Conservation (phyloP, 2,113 vertebrate genomes). For the Vidua macroura region DNA sequence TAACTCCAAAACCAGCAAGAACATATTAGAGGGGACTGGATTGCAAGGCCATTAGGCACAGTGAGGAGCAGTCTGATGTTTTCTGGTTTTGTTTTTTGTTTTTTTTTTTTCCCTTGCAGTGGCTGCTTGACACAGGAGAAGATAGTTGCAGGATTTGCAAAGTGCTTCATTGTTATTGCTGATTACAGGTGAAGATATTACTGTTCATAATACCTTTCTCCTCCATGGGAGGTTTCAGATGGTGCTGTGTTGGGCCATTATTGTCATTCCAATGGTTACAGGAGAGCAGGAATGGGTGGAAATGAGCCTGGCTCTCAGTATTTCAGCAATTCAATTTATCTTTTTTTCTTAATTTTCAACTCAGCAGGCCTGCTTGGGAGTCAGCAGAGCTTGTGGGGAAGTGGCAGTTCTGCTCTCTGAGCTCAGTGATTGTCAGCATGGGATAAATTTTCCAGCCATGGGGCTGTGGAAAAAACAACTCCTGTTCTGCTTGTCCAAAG, state of each 20-base stretch:
- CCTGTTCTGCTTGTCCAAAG: background rate
- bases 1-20: background rate
- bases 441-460: background rate
- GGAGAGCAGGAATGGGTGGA: background rate
- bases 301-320: background rate
- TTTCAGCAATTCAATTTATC: background rate
- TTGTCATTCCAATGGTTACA: background rate
- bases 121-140: slow-evolving; percentile 98
- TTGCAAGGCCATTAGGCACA: background rate
- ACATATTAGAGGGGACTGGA: background rate
- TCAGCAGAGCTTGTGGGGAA: background rate
- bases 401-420: background rate
- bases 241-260: background rate
- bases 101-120: slow-evolving; percentile 63
- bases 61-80: background rate
- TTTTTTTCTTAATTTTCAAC: background rate
- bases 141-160: slow-evolving; percentile 93
- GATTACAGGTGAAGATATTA: slow-evolving; percentile 86
- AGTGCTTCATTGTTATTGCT: slow-evolving; percentile 91
- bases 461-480: background rate
- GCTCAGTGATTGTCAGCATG: background rate
- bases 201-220: background rate
- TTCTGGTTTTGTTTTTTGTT: background rate
- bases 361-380: background rate
- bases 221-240: background rate